These are phyloP conservation scores for Prochilodus magdalenae DNA, from an alignment of 2,113 vertebrate species.

Conservation along the genomic window DNA sequence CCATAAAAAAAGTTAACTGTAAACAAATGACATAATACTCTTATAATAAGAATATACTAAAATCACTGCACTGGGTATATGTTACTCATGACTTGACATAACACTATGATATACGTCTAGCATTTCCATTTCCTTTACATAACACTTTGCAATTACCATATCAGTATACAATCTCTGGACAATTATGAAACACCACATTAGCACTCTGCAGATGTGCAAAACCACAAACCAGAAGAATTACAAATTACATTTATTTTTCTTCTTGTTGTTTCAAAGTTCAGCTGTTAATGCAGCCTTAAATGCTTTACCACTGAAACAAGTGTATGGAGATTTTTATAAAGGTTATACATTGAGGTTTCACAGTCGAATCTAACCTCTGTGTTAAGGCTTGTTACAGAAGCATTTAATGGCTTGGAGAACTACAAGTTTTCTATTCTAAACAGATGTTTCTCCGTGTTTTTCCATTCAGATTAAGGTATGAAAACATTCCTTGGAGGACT, in stretches of 20 bases:
- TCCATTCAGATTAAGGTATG: neutral
- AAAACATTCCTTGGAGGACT: constrained; percentile 34
- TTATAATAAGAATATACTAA: too few relatives aligned
- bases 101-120: too few relatives aligned
- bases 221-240: neutral
- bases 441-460: constrained; percentile 36
- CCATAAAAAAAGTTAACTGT: too few relatives aligned
- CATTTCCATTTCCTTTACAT: too few relatives aligned
- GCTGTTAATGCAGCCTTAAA: neutral
- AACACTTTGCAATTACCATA: neutral
- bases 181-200: neutral
- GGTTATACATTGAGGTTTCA: neutral
- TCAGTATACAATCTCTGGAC: neutral
- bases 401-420: constrained; percentile 35
- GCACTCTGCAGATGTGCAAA: neutral
- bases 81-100: too few relatives aligned
- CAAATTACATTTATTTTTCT: neutral
- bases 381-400: constrained; percentile 32
- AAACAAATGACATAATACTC: too few relatives aligned
- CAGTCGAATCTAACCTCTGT: constrained; percentile 7
- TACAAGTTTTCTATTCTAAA: constrained; percentile 25
- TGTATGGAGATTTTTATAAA: neutral
- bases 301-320: neutral
- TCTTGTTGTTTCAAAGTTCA: neutral
- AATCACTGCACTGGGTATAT: too few relatives aligned